These are phyloP conservation scores for Phataginus tricuspis DNA, from an alignment of 2,797 vertebrate genomes.

Conservation along the genomic window DNA sequence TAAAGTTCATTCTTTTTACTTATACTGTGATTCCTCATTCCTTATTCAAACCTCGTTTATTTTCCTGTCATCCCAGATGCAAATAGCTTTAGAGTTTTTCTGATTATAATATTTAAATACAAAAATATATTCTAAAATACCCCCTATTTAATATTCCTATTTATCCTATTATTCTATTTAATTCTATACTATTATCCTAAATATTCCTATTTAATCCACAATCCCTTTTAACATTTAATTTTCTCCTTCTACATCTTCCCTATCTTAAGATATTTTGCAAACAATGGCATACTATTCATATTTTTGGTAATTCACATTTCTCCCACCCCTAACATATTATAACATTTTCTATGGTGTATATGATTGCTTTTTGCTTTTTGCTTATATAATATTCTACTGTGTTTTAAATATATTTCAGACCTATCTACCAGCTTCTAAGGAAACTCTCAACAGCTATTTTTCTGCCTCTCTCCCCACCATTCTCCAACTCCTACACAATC, in stretches of 20 bases:
- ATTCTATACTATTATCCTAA: no score
- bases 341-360: not conserved
- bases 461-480: accelerated
- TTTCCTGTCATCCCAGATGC: not conserved
- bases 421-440: not conserved
- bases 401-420: not conserved
- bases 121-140: conserved; percentile 12
- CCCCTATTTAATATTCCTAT: no score
- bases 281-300: not conserved
- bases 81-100: conserved; percentile 34
- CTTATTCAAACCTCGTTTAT: not conserved
- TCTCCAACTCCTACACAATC: not conserved
- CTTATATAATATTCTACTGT: not conserved
- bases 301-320: not conserved
- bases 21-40: not conserved
- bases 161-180: no score
- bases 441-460: not conserved
- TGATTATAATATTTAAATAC: conserved; percentile 1
- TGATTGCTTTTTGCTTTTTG: not conserved
- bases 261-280: not conserved
- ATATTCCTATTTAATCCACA: not conserved
- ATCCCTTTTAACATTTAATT: conserved; percentile 29
- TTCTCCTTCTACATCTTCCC: not conserved
- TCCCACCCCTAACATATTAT: not conserved
- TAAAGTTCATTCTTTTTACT: not conserved